Evolutionary conservation across 92 coral and sea anemone genomes (phyloP), one percentile per base, ranked within the genome.

Genomic region (Siderastrea siderea): DNA sequence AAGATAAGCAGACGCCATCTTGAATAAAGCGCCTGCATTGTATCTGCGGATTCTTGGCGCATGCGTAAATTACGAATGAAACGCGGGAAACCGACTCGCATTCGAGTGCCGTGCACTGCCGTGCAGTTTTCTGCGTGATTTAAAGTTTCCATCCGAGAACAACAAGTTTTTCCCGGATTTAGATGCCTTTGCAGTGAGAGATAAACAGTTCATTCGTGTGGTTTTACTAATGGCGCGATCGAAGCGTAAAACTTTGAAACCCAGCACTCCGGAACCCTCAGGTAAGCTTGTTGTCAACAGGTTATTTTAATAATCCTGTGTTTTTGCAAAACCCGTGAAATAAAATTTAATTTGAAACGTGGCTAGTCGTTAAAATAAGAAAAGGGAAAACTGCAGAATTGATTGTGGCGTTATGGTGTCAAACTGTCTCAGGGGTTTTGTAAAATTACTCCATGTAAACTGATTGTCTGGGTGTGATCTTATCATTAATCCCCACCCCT

Each of bases 211-310:
- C 46, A 47, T 68, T 82, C 6, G 17, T 46, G 69, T 17, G 26
- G 59, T 49, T 70, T 86, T 15, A 46, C 6, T 69, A 3, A 94
- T 94, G 98, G 94, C 89, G 68, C 95, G 98, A 85, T 86, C 94
- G 50, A 94, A 94, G 93, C 90, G 93, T 49, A 84, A 74, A 76
- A 17, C 79, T 17, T 83, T 62, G 62, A 84, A 84, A 48, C 65
- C 58, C 0, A 60, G 17, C 63, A 8, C 15, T 8, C n/a, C 57
- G 10, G 72, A 73, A n/a, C 87, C 87, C 1, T 73, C 87, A 64
- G 87, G 87, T 84, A 49, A 61, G 69, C 16, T 7, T 6, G 1
- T 8, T 7, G n/a, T 6, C 2, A 47, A 7, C 48, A 5, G 47
- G 47, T 66, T 66, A 3, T 66, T 66, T 43, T 8, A 16, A 10